Conservation (phyloP, 2,888 invertebrate genomes). For the Drosophila kambysellisi region DNA sequence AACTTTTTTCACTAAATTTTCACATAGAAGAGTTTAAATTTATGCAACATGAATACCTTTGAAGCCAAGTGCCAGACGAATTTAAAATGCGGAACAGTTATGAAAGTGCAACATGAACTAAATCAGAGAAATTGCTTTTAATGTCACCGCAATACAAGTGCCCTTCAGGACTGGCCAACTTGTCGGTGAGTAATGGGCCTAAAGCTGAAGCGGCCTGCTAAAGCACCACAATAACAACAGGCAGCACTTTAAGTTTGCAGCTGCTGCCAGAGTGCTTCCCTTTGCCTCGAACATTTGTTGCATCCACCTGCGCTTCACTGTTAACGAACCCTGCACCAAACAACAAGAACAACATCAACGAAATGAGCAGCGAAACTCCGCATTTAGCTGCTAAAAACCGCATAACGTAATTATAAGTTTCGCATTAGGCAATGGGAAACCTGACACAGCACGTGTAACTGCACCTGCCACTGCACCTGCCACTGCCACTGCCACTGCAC, state of each 20-base stretch:
- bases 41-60: background rate
- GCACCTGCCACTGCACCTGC: conserved; percentile 1
- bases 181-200: conserved; percentile 40
- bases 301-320: conserved; percentile 48
- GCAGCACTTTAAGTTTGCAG: conserved; percentile 46
- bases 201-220: conserved; percentile 42
- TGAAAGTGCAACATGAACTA: conserved; percentile 24
- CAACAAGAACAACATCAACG: conserved; percentile 15
- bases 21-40: background rate
- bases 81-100: conserved; percentile 6
- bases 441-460: conserved; percentile 12
- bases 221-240: conserved; percentile 38
- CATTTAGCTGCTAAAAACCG: conserved; percentile 70
- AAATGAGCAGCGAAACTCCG: conserved; percentile 28
- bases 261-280: conserved; percentile 41
- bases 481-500: conserved; percentile 2
- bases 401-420: conserved; percentile 71
- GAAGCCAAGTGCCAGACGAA: background rate
- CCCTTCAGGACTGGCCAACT: conserved; percentile 33
- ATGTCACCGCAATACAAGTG: conserved; percentile 41
- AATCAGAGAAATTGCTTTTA: conserved; percentile 38
- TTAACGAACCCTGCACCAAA: conserved; percentile 22
- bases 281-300: conserved; percentile 60
- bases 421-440: conserved; percentile 55
- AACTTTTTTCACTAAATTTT: background rate